Conservation (phyloP, 2,113 vertebrate species). For the Blennius ocellaris region DNA sequence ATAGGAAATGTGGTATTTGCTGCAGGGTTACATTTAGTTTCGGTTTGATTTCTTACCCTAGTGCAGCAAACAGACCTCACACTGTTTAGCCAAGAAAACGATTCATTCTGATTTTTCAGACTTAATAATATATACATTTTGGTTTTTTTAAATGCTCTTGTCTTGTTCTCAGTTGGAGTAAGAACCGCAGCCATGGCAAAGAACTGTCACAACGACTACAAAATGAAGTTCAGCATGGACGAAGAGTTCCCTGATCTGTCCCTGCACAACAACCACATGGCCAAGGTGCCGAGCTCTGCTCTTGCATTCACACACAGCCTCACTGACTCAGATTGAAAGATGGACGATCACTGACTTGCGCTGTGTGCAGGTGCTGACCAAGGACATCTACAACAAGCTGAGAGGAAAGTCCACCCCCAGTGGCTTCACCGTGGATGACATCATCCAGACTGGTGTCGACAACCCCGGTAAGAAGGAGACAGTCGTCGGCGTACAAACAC, state of each 20-base stretch:
- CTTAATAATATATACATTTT: too few relatives aligned
- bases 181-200: slow-evolving; percentile 87
- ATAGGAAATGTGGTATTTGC: slow-evolving; percentile 27
- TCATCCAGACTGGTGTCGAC: slow-evolving; percentile 94
- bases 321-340: not conserved
- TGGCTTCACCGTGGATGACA: slow-evolving; percentile 92
- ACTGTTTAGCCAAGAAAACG: too few relatives aligned
- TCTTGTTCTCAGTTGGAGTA: slow-evolving; percentile 65
- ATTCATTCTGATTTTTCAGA: too few relatives aligned
- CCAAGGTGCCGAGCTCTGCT: slow-evolving; percentile 80
- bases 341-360: slow-evolving; percentile 4
- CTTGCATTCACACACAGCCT: not conserved
- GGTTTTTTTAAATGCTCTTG: not conserved
- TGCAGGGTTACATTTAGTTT: not conserved
- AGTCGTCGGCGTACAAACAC: not conserved
- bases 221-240: slow-evolving; percentile 87
- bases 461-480: slow-evolving; percentile 87
- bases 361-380: slow-evolving; percentile 78
- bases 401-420: slow-evolving; percentile 92
- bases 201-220: slow-evolving; percentile 91
- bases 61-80: not conserved
- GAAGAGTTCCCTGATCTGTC: slow-evolving; percentile 91
- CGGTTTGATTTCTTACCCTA: not conserved
- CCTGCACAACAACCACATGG: slow-evolving; percentile 95
- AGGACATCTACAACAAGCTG: slow-evolving; percentile 88